Evolutionary conservation across 2,113 vertebrate species (phyloP).

Genomic region (Nannospalax galili): DNA sequence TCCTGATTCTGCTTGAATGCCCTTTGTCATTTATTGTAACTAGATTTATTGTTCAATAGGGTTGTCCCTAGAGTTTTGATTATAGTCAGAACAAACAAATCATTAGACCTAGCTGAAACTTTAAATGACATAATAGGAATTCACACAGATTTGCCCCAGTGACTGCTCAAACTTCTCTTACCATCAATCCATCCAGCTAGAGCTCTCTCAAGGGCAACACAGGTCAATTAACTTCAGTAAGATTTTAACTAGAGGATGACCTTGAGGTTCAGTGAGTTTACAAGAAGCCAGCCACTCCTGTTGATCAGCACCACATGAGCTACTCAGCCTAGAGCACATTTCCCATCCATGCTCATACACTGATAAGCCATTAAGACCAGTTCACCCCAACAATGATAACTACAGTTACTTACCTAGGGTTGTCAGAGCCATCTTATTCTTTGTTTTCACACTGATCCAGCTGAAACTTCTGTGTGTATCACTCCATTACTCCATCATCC

Average conservation of each 20-base stretch:
- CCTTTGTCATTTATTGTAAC: slow-evolving; percentile 10
- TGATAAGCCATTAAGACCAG: neutral
- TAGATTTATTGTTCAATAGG: slow-evolving; percentile 21
- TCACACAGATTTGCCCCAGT: neutral
- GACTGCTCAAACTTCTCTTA: neutral
- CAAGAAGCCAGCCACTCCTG: neutral
- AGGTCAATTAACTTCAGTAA: neutral
- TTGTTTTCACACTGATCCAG: neutral
- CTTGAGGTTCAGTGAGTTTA: neutral
- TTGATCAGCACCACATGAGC: neutral
- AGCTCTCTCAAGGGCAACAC: neutral
- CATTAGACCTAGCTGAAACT: neutral
- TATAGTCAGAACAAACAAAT: slow-evolving; percentile 46
- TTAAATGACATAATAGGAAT: neutral
- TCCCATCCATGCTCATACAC: neutral
- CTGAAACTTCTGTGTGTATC: rapidly evolving
- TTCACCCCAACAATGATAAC: too few relatives aligned
- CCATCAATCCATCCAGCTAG: neutral
- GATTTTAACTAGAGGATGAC: neutral
- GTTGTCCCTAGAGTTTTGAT: neutral
- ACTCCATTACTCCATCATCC: neutral
- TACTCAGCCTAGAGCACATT: neutral
- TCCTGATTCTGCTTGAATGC: slow-evolving; percentile 33
- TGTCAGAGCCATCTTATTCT: neutral
- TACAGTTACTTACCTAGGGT: neutral